Conservation (phyloP, 2,888 invertebrate species). For the Iphiclides podalirius region DNA sequence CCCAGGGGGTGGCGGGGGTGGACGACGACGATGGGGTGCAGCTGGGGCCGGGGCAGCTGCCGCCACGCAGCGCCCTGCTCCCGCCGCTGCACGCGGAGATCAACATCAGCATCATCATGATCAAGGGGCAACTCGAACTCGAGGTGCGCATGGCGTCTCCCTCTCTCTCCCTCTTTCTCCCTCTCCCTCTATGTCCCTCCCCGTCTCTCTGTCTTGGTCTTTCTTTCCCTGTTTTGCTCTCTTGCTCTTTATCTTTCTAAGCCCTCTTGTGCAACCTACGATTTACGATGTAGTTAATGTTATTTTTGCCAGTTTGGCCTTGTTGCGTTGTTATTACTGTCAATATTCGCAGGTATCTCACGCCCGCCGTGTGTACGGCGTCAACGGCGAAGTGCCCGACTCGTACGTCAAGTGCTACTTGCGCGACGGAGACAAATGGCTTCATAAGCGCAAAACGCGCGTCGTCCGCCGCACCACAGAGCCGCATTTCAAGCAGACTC, state of each 20-base stretch:
- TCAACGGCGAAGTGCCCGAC: constrained; percentile 88
- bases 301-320: no score
- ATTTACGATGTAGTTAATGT: no score
- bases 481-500: constrained; percentile 92
- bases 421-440: constrained; percentile 91
- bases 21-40: constrained; percentile 77
- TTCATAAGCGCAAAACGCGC: constrained; percentile 95
- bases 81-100: constrained; percentile 89
- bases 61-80: constrained; percentile 86
- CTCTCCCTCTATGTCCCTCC: no score
- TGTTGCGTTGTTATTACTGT: no score
- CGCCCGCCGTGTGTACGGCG: constrained; percentile 73
- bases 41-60: constrained; percentile 90
- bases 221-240: no score
- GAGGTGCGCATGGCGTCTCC: constrained; percentile 84
- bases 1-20: constrained; percentile 45
- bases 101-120: constrained; percentile 92
- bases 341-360: constrained; percentile 71
- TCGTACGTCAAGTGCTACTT: constrained; percentile 97
- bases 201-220: no score
- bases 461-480: constrained; percentile 90
- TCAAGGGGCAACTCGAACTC: constrained; percentile 94
- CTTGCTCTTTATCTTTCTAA: no score
- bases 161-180: no score
- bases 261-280: no score